Evolutionary conservation across 2,797 vertebrate genomes (phyloP), one percentile per base, ranked within the genome.

Genomic region (Anguilla pacifica): DNA sequence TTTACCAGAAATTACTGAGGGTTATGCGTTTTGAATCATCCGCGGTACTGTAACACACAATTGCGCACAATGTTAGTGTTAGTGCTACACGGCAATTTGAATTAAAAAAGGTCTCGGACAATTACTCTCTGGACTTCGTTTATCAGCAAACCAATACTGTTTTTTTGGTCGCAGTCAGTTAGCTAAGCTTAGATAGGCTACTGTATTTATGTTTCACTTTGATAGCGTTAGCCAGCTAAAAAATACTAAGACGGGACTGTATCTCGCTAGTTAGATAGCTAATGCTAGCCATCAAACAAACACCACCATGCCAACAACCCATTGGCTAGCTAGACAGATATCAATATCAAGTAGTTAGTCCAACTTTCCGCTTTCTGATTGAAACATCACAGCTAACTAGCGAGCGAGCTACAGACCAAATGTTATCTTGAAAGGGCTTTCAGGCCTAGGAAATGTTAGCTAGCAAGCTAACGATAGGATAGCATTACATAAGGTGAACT

Each of bases 1-100:
- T 55, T 84, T 77, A 85, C 87, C 81, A 84, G 86, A 15, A 87
- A 84, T 84, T 83, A 84, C 61, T 88, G 31, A 31, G 25, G 17
- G 83, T 59, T 59, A 19, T 49, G 53, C 51, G 51, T 85, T 85
- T 85, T 35, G 35, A 53, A 72, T 46, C 53, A 53, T 61, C 70
- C 51, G 43, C 67, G 83, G 39, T 88, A 88, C 51, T 61, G 83
- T 61, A 85, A 88, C 55, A 85, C 49, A 83, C 79, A 83, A 70
- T 87, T 83, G 22, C 67, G 22, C 67, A 83, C 49, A 67, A 43
- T 53, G 9, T 55, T 15, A 55, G 53, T 55, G 64, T 70, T 70
- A 70, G 64, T 28, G 9, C 10, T 70, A 70, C 25, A 70, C 64
- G 31, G 25, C 31, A 77, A 25, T n/a, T n/a, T 31, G 35, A 77